Evolutionary conservation across 2,113 vertebrate species (phyloP), one percentile per base, ranked within the genome.

Genomic region (Ictalurus furcatus): DNA sequence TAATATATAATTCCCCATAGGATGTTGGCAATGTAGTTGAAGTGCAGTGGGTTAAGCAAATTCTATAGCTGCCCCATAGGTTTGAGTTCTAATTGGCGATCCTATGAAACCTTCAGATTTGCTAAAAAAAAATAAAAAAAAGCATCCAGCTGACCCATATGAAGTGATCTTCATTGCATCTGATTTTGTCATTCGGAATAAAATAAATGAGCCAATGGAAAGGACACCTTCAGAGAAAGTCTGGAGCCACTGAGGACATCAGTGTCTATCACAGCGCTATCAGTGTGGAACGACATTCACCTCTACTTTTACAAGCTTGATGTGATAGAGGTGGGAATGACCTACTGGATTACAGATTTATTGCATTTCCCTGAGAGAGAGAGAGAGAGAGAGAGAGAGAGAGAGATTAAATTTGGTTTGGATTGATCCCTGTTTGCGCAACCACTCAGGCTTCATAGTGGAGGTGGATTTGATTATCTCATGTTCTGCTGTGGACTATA

Each of bases 191-290:
- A 67, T 52, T 88, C 21, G 40, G n/a, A 52, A 34, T 82, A 6
- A 67, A 58, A 58, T 6, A 58, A 82, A 82, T 82, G 73, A 87
- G 82, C 74, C 58, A 79, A 80, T 76, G 56, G 8, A 87, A 86
- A 90, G 91, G 89, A 89, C 89, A 87, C 88, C 85, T 91, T 91
- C 82, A 90, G 65, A 86, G 83, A 67, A 73, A 85, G 54, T 65
- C 89, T 84, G 83, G 56, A 87, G 84, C 19, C 80, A 85, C 21
- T 19, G 30, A 37, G 85, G 82, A 81, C 86, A 86, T 86, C 40
- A 71, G 86, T 90, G 91, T 88, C 89, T 52, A 90, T 89, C 89
- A 89, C 61, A 85, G 90, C 56, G 52, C 76, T 67, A 67, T 89
- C 84, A 76, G 86, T 58, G 88, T 48, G 65, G 91, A 89, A 90